A percentile compares a stretch with the other conserved stretches of the same genome.
These are phyloP conservation scores for Patagioenas fasciata DNA, from an alignment of 2,113 vertebrate species.

Conservation along the genomic window DNA sequence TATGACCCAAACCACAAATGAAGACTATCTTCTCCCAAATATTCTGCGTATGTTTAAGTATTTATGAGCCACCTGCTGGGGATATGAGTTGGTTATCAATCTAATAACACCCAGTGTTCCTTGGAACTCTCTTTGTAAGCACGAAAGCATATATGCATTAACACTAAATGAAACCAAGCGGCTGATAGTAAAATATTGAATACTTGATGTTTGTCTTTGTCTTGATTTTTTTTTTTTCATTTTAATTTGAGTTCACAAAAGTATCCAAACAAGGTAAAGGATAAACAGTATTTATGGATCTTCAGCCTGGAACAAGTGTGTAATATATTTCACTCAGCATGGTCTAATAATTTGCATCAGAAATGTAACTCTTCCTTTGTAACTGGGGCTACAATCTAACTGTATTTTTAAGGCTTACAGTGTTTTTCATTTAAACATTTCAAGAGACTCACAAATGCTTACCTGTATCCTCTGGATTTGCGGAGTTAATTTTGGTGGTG, in stretches of 20 bases:
- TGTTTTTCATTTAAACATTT: conserved; percentile 26
- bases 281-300: conserved; percentile 43
- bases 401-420: conserved; percentile 5
- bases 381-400: background rate
- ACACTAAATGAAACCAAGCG: conserved; percentile 73
- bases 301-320: background rate
- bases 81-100: conserved; percentile 86
- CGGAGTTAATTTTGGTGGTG: background rate
- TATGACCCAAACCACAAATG: conserved; percentile 81
- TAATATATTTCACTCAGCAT: conserved; percentile 28
- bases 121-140: conserved; percentile 75
- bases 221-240: background rate
- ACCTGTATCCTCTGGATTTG: background rate
- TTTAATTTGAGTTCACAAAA: background rate
- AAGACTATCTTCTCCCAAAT: conserved; percentile 70
- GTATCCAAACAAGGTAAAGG: conserved; percentile 28
- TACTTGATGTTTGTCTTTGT: background rate
- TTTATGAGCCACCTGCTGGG: conserved; percentile 86
- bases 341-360: conserved; percentile 39
- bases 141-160: conserved; percentile 71
- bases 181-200: conserved; percentile 62
- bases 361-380: conserved; percentile 11
- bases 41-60: conserved; percentile 80
- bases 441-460: background rate
- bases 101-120: conserved; percentile 75